Conservation (phyloP, 1,140 invertebrate genomes). For the Drosophila pandora region DNA sequence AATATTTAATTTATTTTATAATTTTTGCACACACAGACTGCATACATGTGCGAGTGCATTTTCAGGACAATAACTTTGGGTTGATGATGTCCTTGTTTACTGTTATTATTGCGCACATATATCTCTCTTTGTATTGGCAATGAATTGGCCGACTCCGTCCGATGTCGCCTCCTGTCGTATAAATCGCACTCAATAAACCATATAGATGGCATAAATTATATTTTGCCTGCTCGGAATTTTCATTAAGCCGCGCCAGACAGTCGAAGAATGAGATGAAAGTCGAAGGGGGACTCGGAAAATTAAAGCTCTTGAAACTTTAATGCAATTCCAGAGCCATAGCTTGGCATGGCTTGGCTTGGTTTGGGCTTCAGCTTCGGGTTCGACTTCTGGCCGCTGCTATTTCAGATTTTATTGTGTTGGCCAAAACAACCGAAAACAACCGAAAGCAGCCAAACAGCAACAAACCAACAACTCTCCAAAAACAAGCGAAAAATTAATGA, state of each 20-base stretch:
- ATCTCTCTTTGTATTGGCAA: conserved; percentile 49
- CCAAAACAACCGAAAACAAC: conserved; percentile 31
- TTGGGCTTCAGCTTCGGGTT: conserved; percentile 7
- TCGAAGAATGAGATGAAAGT: conserved; percentile 5
- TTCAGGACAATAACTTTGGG: conserved; percentile 42
- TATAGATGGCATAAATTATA: conserved; percentile 78
- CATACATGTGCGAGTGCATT: conserved; percentile 1
- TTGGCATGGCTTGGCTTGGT: neutral
- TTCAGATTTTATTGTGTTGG: conserved; percentile 53
- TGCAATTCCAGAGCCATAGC: conserved; percentile 54
- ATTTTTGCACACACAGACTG: conserved; percentile 18
- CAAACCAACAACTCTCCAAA: conserved; percentile 47
- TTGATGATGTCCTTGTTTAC: conserved; percentile 45
- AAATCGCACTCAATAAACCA: conserved; percentile 82
- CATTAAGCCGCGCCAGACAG: conserved; percentile 55
- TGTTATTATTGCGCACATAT: conserved; percentile 48
- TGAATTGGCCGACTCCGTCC: conserved; percentile 58
- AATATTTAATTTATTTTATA: conserved; percentile 70
- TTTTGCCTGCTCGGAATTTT: conserved; percentile 68
- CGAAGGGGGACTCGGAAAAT: conserved; percentile 38
- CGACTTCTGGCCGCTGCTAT: conserved; percentile 20
- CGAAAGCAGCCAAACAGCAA: conserved; percentile 10
- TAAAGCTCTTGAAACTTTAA: conserved; percentile 78
- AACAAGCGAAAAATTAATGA: conserved; percentile 79
- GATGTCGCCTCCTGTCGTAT: conserved; percentile 68